A percentile compares a stretch with the other conserved stretches of the same genome.
Conservation (phyloP, 2,113 vertebrate genomes). For the Helogale parvula region DNA sequence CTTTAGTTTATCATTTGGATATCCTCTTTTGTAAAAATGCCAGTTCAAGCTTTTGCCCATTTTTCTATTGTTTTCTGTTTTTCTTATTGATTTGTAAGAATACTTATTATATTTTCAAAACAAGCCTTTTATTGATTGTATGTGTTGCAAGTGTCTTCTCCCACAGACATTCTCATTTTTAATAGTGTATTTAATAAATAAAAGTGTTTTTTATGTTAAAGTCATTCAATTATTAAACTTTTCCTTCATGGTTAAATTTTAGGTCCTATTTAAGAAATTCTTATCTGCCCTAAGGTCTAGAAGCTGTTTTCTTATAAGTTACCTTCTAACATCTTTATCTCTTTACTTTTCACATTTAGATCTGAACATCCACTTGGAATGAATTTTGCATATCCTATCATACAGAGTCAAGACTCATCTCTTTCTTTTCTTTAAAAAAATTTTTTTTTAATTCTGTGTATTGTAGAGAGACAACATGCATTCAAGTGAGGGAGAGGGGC, state of each 20-base stretch:
- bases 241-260: neutral
- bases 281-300: neutral
- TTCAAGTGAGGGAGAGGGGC: too few species aligned
- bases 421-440: neutral
- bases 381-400: neutral
- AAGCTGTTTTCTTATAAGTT: neutral
- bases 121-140: neutral
- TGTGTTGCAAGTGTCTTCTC: neutral
- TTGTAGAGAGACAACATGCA: too few species aligned
- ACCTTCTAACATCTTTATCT: neutral
- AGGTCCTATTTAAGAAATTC: slow-evolving; percentile 13
- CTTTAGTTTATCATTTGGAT: neutral
- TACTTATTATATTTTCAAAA: neutral
- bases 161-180: neutral
- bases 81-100: neutral
- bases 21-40: neutral
- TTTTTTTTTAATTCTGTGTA: too few species aligned
- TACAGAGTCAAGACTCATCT: neutral
- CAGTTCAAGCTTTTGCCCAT: neutral
- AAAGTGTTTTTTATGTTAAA: neutral
- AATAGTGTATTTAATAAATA: neutral
- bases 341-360: neutral
- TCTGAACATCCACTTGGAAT: neutral
- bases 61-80: neutral
- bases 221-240: neutral